Evolutionary conservation across 2,113 vertebrate species (phyloP).

Genomic region (Kobus ellipsiprymnus): DNA sequence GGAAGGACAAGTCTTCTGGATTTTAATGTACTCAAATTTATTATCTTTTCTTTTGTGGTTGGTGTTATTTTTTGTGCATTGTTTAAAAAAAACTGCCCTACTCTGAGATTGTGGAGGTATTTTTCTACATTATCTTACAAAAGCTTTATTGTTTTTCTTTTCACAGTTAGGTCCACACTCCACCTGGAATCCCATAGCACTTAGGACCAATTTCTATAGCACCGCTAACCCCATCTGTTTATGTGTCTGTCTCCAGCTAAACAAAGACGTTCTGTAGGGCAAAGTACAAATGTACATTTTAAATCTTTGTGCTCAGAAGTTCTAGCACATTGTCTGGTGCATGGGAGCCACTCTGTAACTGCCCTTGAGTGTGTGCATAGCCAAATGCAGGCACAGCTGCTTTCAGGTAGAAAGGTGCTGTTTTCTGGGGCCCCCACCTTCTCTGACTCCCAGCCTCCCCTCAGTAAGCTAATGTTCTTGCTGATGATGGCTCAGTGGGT

Average conservation of each 20-base stretch:
- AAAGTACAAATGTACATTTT: not conserved
- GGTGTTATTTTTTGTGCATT: not conserved
- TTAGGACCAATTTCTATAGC: not conserved
- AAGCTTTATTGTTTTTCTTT: conserved; percentile 41
- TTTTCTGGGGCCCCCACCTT: not conserved
- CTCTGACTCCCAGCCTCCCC: not conserved
- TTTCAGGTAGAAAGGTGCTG: not conserved
- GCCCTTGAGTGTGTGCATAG: not conserved
- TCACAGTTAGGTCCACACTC: not conserved
- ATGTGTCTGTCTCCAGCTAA: not conserved
- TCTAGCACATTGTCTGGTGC: not conserved
- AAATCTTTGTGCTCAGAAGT: not conserved
- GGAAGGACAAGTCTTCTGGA: not conserved
- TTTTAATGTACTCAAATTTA: not conserved
- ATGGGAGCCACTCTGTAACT: not conserved
- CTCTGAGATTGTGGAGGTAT: not conserved
- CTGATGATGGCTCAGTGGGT: not conserved
- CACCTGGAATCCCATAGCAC: not conserved
- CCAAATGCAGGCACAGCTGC: not conserved
- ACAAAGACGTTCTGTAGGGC: conserved; percentile 44
- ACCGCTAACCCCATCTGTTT: not conserved
- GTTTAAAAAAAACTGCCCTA: conserved; percentile 46
- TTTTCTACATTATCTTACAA: conserved; percentile 6
- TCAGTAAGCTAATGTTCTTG: not conserved
- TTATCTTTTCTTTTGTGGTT: not conserved